phyloP scores from a whole-genome alignment of 2,888 invertebrate species.

The Agonopterix subpropinquella region DNA sequence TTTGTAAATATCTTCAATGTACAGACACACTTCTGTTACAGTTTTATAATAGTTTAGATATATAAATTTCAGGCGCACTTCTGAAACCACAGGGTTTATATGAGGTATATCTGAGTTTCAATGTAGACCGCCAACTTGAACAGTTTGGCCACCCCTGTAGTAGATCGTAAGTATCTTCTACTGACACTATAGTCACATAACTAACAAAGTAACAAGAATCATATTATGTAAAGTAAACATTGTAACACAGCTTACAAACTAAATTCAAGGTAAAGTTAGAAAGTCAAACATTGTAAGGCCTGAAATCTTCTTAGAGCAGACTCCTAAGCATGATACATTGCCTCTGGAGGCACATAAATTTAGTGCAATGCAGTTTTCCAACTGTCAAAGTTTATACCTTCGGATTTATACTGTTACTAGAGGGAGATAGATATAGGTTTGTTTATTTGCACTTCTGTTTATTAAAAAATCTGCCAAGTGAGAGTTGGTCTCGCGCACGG shows the following conservation, averaged over 20 bases:
- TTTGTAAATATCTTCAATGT: too few relatives aligned
- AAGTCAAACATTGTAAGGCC: conserved; percentile 12
- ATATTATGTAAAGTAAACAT: neutral
- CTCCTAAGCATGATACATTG: conserved; percentile 26
- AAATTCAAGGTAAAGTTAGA: conserved; percentile 1
- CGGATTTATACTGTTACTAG: neutral
- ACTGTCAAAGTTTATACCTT: conserved; percentile 8
- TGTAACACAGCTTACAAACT: neutral
- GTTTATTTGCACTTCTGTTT: too few relatives aligned
- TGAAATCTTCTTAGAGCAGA: conserved; percentile 14
- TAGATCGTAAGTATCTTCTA: neutral
- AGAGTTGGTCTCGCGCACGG: too few relatives aligned
- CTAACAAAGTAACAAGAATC: neutral
- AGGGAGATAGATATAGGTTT: neutral
- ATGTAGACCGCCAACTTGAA: too few relatives aligned
- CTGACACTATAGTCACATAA: neutral
- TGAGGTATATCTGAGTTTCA: too few relatives aligned
- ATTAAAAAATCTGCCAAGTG: too few relatives aligned
- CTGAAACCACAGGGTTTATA: too few relatives aligned
- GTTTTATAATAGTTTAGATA: too few relatives aligned
- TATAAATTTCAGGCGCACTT: too few relatives aligned
- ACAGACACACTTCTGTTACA: too few relatives aligned
- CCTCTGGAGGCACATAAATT: conserved; percentile 20
- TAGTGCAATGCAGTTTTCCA: conserved; percentile 31
- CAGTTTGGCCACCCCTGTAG: too few relatives aligned